Base-by-base conservation (phyloP, 2,113 vertebrate genomes). In the Psophia crepitans region DNA sequence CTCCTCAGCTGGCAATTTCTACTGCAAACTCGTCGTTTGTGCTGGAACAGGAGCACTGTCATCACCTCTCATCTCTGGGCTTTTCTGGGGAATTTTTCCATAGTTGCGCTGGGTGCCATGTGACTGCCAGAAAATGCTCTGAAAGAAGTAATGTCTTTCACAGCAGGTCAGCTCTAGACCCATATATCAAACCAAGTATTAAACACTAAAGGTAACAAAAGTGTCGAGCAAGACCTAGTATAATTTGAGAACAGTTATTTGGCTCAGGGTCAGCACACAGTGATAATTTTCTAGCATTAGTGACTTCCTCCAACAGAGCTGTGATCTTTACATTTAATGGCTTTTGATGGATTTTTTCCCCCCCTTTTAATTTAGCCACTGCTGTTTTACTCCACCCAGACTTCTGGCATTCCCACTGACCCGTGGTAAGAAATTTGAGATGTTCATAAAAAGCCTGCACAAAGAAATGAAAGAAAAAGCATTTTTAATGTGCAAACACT, bases 401-500 rank as follows among this genome's bases (percentile, higher is more conserved):
- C 32, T 79, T 58, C 33, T 76, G 53, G 8, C 15, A 60, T 64
- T 76, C 58, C 44, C 63, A 48, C 5, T 83, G n/a, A 80, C 63
- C 18, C 44, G 24, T 35, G 21, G 12, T 5, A 51, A 57, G 82
- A 83, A 73, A 84, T 71, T 41, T 2, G 71, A 90, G 69, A 69
- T 44, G 33, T 69, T 73, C n/a, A 35, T 51, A 6, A 69, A 81
- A 89, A 87, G 7, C 0, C 21, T 24, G 7, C 0, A 0, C 23
- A 24, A 83, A 86, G 23, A 90, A 80, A 86, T 39, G 1, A 76
- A 88, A 79, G 20, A 66, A 53, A 71, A 79, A 15, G 27, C 17
- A 16, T 16, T 8, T 56, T 61, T 92, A 8, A 33, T 27, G 11
- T 70, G 33, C 30, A 61, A 49, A 73, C 18, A 48, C 1, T 33